Conservation (phyloP, 2,797 vertebrate species). For the Poecile montanus region DNA sequence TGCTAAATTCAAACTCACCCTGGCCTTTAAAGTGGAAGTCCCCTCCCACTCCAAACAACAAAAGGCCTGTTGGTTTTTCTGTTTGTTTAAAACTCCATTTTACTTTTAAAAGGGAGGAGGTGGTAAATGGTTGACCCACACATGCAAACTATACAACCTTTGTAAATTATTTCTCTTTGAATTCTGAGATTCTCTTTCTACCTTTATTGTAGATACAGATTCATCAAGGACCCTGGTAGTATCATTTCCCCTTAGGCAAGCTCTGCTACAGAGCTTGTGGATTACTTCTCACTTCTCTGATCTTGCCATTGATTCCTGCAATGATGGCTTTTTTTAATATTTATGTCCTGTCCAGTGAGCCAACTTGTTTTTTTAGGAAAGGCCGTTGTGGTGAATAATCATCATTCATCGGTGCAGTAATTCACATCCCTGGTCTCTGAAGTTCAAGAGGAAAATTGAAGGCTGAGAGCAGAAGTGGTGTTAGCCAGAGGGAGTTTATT, state of each 20-base stretch:
- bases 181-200: background rate
- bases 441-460: constrained; percentile 71
- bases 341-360: constrained; percentile 82
- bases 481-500: constrained; percentile 57
- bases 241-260: constrained; percentile 65
- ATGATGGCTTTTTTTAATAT: constrained; percentile 85
- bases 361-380: constrained; percentile 75
- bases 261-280: constrained; percentile 69
- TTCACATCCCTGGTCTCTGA: constrained; percentile 69
- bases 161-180: background rate
- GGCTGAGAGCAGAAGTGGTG: background rate
- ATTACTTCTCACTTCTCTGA: constrained; percentile 79
- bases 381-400: constrained; percentile 75
- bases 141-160: background rate
- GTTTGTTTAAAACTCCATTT: background rate
- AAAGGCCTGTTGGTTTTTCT: background rate
- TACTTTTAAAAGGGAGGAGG: background rate
- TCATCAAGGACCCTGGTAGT: background rate
- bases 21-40: background rate
- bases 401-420: constrained; percentile 75
- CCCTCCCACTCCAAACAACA: background rate
- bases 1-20: background rate
- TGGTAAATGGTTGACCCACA: background rate
- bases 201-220: background rate
- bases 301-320: constrained; percentile 81